Evolutionary conservation across 2,888 invertebrate species (phyloP).

Genomic region (Rotaria sp.): DNA sequence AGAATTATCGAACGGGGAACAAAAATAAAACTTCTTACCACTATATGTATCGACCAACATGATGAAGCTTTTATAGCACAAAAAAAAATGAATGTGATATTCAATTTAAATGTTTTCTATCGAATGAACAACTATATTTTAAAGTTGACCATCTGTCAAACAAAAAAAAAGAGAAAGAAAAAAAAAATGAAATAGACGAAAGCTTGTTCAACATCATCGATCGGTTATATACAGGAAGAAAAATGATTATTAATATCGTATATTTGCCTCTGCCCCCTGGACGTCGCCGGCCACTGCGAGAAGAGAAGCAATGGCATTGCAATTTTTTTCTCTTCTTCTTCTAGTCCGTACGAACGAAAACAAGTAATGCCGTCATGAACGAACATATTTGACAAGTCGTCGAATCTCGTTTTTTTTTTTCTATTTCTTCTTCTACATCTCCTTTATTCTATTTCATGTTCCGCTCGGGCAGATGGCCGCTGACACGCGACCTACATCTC

Average conservation of each 20-base stretch:
- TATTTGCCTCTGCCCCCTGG: constrained; percentile 22
- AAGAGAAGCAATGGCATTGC: background rate
- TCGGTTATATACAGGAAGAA: background rate
- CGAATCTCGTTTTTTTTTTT: background rate
- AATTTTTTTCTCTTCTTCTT: background rate
- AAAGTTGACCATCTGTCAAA: background rate
- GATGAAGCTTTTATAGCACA: background rate
- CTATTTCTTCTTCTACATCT: too few relatives aligned
- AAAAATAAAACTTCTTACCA: background rate
- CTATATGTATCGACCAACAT: background rate
- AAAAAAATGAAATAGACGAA: background rate
- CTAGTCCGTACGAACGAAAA: background rate
- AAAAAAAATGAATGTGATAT: background rate
- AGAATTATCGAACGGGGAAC: too few relatives aligned
- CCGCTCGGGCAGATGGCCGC: background rate
- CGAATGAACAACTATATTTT: background rate
- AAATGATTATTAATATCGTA: constrained; percentile 1
- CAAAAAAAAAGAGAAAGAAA: background rate
- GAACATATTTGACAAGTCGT: background rate
- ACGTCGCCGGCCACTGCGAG: background rate
- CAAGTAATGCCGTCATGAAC: background rate
- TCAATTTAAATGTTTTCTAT: background rate
- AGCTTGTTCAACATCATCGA: background rate
- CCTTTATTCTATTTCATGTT: background rate
- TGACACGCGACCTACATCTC: background rate